Evolutionary conservation across 92 coral and sea anemone genomes (phyloP).

Genomic region (Umimayanthus kanabou): DNA sequence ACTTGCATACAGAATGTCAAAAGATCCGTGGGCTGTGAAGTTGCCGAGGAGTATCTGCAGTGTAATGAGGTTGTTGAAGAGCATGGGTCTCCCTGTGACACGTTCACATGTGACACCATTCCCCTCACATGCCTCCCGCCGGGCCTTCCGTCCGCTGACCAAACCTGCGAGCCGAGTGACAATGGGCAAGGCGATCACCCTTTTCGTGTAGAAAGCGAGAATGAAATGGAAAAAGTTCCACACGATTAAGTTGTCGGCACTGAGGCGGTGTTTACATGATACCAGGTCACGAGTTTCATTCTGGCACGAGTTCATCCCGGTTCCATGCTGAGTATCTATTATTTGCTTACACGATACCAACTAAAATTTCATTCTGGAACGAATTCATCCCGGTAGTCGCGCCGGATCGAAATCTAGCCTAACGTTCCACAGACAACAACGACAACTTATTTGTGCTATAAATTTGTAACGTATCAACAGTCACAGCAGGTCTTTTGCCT

Average conservation of each 20-base stretch:
- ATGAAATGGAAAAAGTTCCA: not conserved
- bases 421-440: no score
- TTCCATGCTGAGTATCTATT: no score
- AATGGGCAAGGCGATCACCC: not conserved
- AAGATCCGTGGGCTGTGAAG: not conserved
- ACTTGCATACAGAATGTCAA: not conserved
- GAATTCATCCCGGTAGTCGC: no score
- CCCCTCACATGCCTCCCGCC: not conserved
- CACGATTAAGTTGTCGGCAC: not conserved
- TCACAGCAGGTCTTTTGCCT: no score
- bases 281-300: no score
- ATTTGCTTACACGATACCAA: no score
- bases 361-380: no score
- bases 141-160: not conserved
- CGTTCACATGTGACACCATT: not conserved
- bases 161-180: not conserved
- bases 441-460: no score
- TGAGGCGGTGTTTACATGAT: no score
- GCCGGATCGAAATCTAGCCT: no score
- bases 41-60: not conserved
- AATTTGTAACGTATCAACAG: no score
- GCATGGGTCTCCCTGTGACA: not conserved
- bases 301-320: no score
- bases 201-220: not conserved
- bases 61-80: not conserved